Evolutionary conservation across 2,797 vertebrate genomes (phyloP), one percentile per base, ranked within the genome.

Genomic region (Melanogrammus aeglefinus): DNA sequence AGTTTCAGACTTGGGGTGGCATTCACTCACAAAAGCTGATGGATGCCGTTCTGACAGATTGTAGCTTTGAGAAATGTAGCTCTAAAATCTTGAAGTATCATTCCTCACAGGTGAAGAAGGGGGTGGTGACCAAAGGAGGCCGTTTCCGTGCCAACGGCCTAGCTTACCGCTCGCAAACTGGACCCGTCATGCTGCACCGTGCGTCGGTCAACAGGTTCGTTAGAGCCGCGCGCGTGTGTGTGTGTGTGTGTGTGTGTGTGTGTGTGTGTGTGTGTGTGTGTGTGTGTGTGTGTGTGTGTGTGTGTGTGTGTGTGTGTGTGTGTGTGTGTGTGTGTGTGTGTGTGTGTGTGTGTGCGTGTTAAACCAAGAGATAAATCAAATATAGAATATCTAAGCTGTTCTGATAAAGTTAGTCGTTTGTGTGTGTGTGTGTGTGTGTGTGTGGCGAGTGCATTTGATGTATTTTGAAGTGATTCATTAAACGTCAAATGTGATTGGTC

Each of bases 201-300:
- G 96, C 96, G 0, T 96, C 97, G 0, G 96, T 99, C 80, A 99
- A 99, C 95, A 96, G 96, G 98, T 97, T 16, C 13, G 41, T 44
- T 44, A 13, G 12, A 4, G 41, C 2, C 1, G 13, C 1, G 39
- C 1, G 39, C 14, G 39, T 13, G 13, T 41, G 39, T 41, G 39
- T 41, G 39, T 13, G 39, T 13, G 39, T 41, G 39, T 13, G 9
- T 13, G 9, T 41, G 39, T 13, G 39, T 41, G 39, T 41, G 39
- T 41, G 39, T 41, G 39, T 41, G 39, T 41, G 39, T 41, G 39
- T 13, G 12, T 41, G 39, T 13, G 39, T 35, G 35, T 35, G 35
- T 35, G 35, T 35, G 35, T 35, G 35, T 35, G 35, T 57, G 18
- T 13, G 12, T 57, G 47, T 57, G 35, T 57, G 47, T 57, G 12